Base-by-base conservation (phyloP, 2,113 vertebrate species). In the Rhabdomys dilectus region DNA sequence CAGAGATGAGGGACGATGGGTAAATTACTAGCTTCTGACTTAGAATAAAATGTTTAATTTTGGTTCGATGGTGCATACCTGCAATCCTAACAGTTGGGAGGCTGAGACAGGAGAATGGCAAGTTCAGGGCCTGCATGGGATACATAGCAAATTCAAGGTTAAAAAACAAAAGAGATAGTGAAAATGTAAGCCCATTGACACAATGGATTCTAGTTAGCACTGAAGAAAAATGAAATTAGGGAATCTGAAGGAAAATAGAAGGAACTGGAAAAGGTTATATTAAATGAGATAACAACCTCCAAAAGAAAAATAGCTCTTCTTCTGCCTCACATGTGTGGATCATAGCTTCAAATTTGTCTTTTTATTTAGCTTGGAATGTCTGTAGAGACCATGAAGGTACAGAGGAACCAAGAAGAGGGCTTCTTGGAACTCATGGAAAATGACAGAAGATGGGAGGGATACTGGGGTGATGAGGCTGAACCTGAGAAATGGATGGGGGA, bases 1-100 rank as follows among this genome's bases (percentile, higher is more conserved):
- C 85, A 89, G 26, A 90, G 45, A 42, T 90, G 66, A 91, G 39
- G 39, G 87, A 16, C 72, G 45, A 48, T 75, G 78, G 11, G 48
- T 56, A 70, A 88, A 81, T 68, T 88, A 76, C 24, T 72, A 87
- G 77, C 51, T 85, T 75, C 68, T 26, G 19, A 24, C 58, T 70
- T 88, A 82, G 66, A 94, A 88, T 94, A 60, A 60, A 81, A 48
- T 76, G 64, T 73, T 88, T 76, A 91, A 29, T 53, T 73, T 56
- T 26, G 75, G 62, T 70, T 53, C 78, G 48, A 48, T 72, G 51
- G 11, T 24, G 29, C 24, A 39, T 4, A 53, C 13, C 34, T 39
- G 12, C 72, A 72, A 39, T 58, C 68, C 13, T 39, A 58, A 53
- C 68, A 19, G 2, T 88, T 2, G 1, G n/a, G 51, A 39, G 68